Conservation (phyloP, 2,888 invertebrate genomes). For the Mythimna loreyi region DNA sequence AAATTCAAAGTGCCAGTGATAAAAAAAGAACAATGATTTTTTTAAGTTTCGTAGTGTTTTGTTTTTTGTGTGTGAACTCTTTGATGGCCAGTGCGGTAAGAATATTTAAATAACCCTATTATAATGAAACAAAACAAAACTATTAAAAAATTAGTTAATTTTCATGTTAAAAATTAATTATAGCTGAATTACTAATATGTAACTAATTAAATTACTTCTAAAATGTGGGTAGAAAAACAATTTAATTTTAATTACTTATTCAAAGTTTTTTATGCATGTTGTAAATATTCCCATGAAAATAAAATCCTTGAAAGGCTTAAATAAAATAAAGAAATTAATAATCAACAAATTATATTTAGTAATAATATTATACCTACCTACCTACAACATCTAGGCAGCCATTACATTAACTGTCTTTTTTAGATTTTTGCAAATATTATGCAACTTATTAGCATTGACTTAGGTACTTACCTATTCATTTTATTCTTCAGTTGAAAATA, state of each 20-base stretch:
- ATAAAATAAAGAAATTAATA: slow-evolving; percentile 18
- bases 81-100: slow-evolving; percentile 68
- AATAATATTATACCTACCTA: background rate
- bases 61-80: slow-evolving; percentile 64
- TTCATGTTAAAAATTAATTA: background rate
- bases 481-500: background rate
- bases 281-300: background rate
- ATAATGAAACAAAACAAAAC: background rate
- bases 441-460: background rate
- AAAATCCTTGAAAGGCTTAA: slow-evolving; percentile 11
- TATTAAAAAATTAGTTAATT: background rate
- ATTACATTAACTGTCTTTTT: background rate
- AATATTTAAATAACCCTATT: slow-evolving; percentile 19
- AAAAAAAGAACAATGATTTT: slow-evolving; percentile 64
- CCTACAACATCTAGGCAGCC: background rate
- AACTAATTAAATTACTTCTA: background rate
- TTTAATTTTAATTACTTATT: background rate
- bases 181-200: background rate
- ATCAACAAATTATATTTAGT: background rate
- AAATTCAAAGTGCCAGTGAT: slow-evolving; percentile 48
- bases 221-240: slow-evolving; percentile 4
- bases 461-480: background rate
- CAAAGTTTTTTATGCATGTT: background rate
- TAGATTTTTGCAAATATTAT: background rate
- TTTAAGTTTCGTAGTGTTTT: slow-evolving; percentile 62